A percentile compares a stretch with the other conserved stretches of the same genome.
These are phyloP conservation scores for Columba janthina DNA, from an alignment of 2,113 vertebrate species.

Conservation along the genomic window DNA sequence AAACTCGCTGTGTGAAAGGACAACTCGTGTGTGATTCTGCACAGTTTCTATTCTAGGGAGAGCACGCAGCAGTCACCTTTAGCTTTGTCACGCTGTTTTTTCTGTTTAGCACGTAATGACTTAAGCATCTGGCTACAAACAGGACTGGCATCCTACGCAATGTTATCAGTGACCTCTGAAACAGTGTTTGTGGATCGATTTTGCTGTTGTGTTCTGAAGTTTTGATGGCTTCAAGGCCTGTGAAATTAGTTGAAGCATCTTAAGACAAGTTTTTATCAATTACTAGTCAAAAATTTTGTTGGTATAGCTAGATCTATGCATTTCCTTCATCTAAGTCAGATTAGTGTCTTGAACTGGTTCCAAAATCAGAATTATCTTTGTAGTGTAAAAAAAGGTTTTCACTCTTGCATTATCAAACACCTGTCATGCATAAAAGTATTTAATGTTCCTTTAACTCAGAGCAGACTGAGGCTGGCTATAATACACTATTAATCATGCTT, in stretches of 20 bases:
- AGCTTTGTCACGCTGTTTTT: background rate
- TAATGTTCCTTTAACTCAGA: conserved; percentile 57
- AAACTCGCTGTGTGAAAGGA: background rate
- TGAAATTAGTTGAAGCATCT: background rate
- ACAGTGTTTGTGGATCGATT: background rate
- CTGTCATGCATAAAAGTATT: conserved; percentile 59
- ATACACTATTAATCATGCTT: conserved; percentile 41
- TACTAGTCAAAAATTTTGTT: background rate
- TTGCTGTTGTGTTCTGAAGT: background rate
- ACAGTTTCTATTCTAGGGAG: background rate
- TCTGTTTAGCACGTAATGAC: background rate
- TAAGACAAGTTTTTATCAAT: conserved; percentile 1
- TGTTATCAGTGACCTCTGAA: background rate
- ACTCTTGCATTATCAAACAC: conserved; percentile 34
- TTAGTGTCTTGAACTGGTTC: conserved; percentile 23
- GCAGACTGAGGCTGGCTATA: conserved; percentile 31
- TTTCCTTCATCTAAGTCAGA: background rate
- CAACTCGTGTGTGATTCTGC: background rate
- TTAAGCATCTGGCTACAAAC: background rate
- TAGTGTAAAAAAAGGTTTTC: conserved; percentile 35
- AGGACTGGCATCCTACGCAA: background rate
- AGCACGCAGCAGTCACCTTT: background rate
- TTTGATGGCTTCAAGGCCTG: background rate
- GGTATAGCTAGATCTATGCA: background rate
- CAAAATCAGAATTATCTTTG: conserved; percentile 21